Evolutionary conservation across 2,113 vertebrate species (phyloP), one percentile per base, ranked within the genome.

Genomic region (Mobula hypostoma): DNA sequence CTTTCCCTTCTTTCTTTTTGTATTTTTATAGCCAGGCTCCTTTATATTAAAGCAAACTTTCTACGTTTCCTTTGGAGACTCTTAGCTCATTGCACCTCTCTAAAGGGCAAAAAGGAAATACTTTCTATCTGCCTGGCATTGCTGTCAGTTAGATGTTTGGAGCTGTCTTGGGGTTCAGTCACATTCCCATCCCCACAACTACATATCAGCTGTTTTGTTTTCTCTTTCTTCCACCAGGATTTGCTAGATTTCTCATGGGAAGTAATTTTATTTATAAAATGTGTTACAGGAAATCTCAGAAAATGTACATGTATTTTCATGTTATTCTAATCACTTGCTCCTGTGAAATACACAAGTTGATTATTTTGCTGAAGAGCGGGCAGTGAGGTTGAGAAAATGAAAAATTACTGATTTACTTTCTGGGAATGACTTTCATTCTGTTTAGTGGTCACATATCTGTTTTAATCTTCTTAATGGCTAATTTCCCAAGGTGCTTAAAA

Each of bases 401-500:
- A 90, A 36, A 15, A 90, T n/a, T 32, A 32, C 85, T 90, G 85
- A 68, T 90, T 66, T 90, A 90, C 61, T 90, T 90, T 90, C 61
- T 66, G 85, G 3, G n/a, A 66, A 66, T 32, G 85, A 36, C 85
- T 90, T 90, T 66, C 66, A 90, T 66, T 68, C 85, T 32, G 61
- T 90, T 90, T 66, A 90, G 85, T 61, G 61, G 85, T 90, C 85
- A 90, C 85, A 90, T 90, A 66, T 90, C 61, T 66, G 29, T 90
- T 90, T 90, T 90, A 90, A 90, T 90, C 85, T 90, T 66, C 85
- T 90, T 90, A 90, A 90, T 90, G 85, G 85, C 29, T 29, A 68
- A 90, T 90, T 66, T 66, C 85, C 63, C 85, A 21, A 90, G 61
- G 61, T 90, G 63, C 85, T 90, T 66, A 88, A 61, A 90, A 68